Evolutionary conservation across 2,888 invertebrate genomes (phyloP), one percentile per base, ranked within the genome.

Genomic region (Barypeithes pellucidus): DNA sequence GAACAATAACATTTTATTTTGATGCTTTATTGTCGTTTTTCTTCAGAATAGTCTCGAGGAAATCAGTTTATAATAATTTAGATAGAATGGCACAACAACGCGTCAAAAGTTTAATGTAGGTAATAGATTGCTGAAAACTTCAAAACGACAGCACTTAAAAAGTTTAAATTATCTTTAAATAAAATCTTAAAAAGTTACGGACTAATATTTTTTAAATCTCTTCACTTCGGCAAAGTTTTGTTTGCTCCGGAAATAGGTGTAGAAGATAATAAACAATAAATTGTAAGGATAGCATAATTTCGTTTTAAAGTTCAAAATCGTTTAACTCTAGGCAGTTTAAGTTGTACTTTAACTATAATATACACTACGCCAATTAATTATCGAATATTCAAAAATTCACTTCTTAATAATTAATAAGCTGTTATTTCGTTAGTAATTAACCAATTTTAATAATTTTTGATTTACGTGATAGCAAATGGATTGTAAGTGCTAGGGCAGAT

Each of bases 81-180:
- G 52, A 52, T 52, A 52, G 52, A 52, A 52, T 29, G 52, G 52
- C 52, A 24, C 33, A 33, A 57, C 33, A 18, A 57, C 54, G 33
- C 54, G 54, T 57, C 54, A 57, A 57, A 57, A 57, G 54, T 57
- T 57, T 57, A 57, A 57, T 57, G 54, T 57, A 57, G 54, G 54
- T 57, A 57, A 57, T 57, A 57, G 54, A 57, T 57, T 57, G 54
- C 54, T 57, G 16, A 14, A 57, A 57, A 57, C 54, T 57, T 60
- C 14, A 20, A 60, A 50, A 50, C 65, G 65, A 47, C 52, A 39
- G 14, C 52, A 47, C 50, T 47, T 57, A 43, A 41, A 67, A 72
- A 72, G 67, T 72, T 72, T 72, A 66, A 72, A 72, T 67, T 47
- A 57, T 61, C 61, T 67, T 72, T 67, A 67, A 72, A 72, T 60